A percentile compares a stretch with the other conserved stretches of the same genome.
These are phyloP conservation scores for Drosophila setifemur DNA, from an alignment of 1,140 invertebrate genomes.

Conservation along the genomic window DNA sequence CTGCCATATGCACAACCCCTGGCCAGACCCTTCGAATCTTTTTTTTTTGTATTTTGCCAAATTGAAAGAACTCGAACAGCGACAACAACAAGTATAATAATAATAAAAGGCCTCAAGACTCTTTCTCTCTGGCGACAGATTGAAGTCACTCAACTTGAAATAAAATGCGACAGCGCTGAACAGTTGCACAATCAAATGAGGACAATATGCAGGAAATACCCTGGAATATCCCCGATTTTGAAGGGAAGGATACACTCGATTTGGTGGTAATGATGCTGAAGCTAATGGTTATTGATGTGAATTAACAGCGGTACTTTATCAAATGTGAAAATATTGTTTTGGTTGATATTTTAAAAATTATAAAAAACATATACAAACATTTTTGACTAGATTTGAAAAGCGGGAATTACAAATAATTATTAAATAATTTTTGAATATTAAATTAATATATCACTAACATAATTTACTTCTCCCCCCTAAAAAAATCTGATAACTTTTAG, in stretches of 20 bases:
- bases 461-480: too few relatives aligned
- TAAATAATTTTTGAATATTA: background rate
- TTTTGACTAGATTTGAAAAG: too few relatives aligned
- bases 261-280: too few relatives aligned
- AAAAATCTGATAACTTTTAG: background rate
- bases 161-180: conserved; percentile 75
- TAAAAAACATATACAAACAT: too few relatives aligned
- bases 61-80: conserved; percentile 56
- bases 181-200: conserved; percentile 74
- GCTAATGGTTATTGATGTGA: too few relatives aligned
- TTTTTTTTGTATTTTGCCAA: conserved; percentile 39
- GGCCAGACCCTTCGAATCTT: conserved; percentile 9
- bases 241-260: background rate
- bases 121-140: conserved; percentile 71
- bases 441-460: too few relatives aligned
- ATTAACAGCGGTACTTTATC: too few relatives aligned
- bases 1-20: conserved; percentile 81
- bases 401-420: too few relatives aligned
- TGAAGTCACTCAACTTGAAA: conserved; percentile 82
- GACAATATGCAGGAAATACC: conserved; percentile 52
- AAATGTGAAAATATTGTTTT: too few relatives aligned
- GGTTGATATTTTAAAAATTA: too few relatives aligned
- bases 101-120: conserved; percentile 72
- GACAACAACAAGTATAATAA: conserved; percentile 56
- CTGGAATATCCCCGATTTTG: conserved; percentile 21